Conservation (phyloP, 2,888 invertebrate species). For the Oithona nana region DNA sequence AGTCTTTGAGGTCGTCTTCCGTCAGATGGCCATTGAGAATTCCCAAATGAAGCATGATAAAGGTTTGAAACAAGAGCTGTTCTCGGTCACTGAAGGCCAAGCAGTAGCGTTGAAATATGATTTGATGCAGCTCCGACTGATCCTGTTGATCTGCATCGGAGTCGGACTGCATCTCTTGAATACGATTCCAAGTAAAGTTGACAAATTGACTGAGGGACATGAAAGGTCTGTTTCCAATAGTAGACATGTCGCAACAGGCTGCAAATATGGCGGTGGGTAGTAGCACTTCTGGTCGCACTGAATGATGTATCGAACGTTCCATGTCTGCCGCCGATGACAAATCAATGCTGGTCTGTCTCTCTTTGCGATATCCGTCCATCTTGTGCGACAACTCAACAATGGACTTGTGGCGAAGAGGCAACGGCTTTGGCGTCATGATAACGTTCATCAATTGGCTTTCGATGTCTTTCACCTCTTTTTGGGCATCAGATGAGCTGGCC, state of each 20-base stretch:
- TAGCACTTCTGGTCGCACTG: neutral
- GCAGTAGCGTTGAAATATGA: neutral
- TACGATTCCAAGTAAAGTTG: neutral
- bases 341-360: neutral
- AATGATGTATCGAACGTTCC: neutral
- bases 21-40: neutral
- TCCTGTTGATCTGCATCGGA: too few species aligned
- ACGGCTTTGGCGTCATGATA: neutral
- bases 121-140: neutral
- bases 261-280: neutral
- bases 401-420: neutral
- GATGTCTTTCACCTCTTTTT: neutral
- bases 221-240: neutral
- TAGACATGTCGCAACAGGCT: neutral
- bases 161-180: neutral
- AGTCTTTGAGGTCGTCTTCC: neutral
- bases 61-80: neutral
- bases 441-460: neutral
- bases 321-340: neutral
- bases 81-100: neutral
- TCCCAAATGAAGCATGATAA: neutral
- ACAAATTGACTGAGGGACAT: neutral
- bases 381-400: neutral
- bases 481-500: neutral
- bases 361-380: neutral